Evolutionary conservation across 2,888 invertebrate genomes (phyloP).

Genomic region (Agonopterix subpropinquella): DNA sequence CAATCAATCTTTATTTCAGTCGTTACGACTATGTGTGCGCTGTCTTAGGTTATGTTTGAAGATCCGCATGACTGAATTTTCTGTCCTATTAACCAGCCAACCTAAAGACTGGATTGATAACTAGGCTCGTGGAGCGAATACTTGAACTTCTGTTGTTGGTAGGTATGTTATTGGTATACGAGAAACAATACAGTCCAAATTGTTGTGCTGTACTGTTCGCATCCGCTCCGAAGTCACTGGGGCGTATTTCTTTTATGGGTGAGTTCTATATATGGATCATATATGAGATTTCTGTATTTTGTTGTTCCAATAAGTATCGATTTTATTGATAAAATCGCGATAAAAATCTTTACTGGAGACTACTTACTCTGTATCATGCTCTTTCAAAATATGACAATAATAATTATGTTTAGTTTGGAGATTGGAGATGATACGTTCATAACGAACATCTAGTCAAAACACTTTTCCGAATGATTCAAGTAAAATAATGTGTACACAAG

Average conservation of each 20-base stretch:
- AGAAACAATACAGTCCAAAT: constrained; percentile 22
- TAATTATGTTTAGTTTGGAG: too few species aligned
- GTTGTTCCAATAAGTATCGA: too few species aligned
- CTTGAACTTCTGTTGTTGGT: constrained; percentile 34
- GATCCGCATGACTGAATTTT: constrained; percentile 41
- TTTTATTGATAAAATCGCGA: too few species aligned
- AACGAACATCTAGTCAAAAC: too few species aligned
- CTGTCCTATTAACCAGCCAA: constrained; percentile 51
- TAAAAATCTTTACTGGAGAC: too few species aligned
- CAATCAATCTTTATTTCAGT: too few species aligned
- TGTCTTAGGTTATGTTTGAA: constrained; percentile 1
- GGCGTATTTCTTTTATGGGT: constrained; percentile 47
- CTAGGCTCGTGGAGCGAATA: constrained; percentile 25
- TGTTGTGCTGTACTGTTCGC: constrained; percentile 32
- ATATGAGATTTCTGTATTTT: neutral
- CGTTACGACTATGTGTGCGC: neutral
- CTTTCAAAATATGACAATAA: too few species aligned
- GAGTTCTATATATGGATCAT: constrained; percentile 26
- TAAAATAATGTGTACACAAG: neutral
- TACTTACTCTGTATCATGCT: too few species aligned
- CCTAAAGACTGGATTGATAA: constrained; percentile 36
- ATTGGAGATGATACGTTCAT: too few species aligned
- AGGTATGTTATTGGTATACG: constrained; percentile 11
- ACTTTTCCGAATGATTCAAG: too few species aligned
- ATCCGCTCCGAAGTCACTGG: constrained; percentile 37